Percentiles rank a stretch among this genome's conserved stretches.
Conservation (phyloP, 2,113 vertebrate genomes). For the Melierax canorus region DNA sequence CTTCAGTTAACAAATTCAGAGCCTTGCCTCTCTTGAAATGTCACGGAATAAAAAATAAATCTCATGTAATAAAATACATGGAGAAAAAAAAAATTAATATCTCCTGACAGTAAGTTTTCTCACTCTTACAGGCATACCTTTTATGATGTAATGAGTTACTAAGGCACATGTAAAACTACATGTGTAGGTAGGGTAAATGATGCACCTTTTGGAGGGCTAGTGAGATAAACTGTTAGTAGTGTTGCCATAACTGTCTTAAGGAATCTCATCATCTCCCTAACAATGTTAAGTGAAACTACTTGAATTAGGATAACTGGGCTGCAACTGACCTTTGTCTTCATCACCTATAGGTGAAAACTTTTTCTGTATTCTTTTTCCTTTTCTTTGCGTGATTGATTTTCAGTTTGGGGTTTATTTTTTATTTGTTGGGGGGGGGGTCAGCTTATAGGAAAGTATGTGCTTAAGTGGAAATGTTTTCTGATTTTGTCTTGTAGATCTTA, state of each 20-base stretch:
- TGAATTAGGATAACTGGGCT: not conserved
- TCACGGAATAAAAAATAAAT: not conserved
- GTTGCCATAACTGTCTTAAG: not conserved
- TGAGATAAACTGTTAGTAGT: not conserved
- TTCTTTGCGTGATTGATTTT: not conserved
- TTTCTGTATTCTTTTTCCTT: not conserved
- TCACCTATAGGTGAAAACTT: not conserved
- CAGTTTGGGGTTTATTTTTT: not conserved
- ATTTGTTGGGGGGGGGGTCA: not conserved
- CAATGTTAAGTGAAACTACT: not conserved
- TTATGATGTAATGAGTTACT: not conserved
- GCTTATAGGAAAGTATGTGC: not conserved
- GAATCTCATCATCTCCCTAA: accelerated
- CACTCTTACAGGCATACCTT: not conserved
- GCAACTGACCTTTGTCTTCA: not conserved
- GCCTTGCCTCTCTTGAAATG: not conserved
- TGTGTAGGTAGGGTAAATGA: not conserved
- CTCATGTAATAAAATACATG: not conserved
- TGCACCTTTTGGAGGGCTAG: not conserved
- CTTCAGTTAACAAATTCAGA: not conserved
- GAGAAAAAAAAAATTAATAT: not conserved
- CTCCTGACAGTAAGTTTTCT: not conserved
- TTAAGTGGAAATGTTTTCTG: not conserved
- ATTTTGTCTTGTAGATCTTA: not conserved
- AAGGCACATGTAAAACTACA: not conserved